Conservation (phyloP, 2,797 vertebrate genomes). For the Pangasius mekongensis region DNA sequence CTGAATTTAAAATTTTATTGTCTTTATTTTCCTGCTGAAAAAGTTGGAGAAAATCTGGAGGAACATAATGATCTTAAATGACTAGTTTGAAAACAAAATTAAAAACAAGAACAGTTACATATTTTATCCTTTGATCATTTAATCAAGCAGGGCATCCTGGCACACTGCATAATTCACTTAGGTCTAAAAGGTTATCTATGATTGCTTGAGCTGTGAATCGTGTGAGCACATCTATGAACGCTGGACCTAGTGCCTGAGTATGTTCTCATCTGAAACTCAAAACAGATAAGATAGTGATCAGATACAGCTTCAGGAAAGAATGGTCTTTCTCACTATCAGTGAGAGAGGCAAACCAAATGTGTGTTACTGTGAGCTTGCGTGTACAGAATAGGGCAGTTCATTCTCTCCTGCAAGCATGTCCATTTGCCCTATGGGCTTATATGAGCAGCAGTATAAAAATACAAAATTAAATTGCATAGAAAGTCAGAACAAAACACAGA, state of each 20-base stretch:
- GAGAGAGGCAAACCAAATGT: background rate
- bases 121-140: background rate
- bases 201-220: background rate
- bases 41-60: background rate
- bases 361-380: background rate
- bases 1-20: background rate
- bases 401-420: background rate
- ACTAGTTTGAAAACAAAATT: background rate
- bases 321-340: background rate
- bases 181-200: background rate
- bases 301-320: background rate
- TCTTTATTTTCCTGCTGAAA: background rate
- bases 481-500: background rate
- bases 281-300: background rate
- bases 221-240: constrained; percentile 6
- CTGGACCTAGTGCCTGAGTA: background rate
- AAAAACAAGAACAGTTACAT: background rate
- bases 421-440: background rate
- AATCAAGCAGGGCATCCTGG: background rate
- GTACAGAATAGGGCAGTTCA: background rate
- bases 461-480: background rate
- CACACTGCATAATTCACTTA: background rate
- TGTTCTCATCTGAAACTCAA: background rate
- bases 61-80: background rate
- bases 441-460: background rate